Base-by-base conservation (phyloP, 23 tunicate genomes). In the Clavelina lepadiformis region DNA sequence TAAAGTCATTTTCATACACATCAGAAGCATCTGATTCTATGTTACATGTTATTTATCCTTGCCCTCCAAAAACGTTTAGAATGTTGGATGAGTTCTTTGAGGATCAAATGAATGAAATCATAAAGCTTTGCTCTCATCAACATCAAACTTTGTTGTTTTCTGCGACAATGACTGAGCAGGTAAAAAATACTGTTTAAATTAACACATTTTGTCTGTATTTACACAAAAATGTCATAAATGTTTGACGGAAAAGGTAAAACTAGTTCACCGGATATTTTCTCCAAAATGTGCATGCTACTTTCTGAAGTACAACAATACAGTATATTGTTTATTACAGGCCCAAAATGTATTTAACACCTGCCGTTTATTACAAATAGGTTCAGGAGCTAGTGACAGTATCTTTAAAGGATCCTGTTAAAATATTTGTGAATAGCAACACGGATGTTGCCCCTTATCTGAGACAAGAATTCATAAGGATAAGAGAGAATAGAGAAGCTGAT, bases 61-160 rank as follows among this genome's bases (percentile, higher is more conserved):
- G 49, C 15, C 15, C 15, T 41, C 35, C 31, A 5, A 28, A 28
- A 28, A 4, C 50, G 5, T 35, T 46, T 37, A 69, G 98, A 69
- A 91, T 91, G 98, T 52, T 91, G 51, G 98, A 93, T 74, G 98
- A 93, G 35, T 85, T 73, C 68, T 93, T 93, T 34, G 88, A 80
- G 29, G 93, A 79, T 23, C 98, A 93, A 68, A 93, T 93, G 98
- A 93, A 68, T 31, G 98, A 93, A 85, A 89, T 93, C 31, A 77
- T 93, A 32, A 54, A 74, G 28, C 69, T 83, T 7, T 83, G 93
- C 56, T 82, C 98, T n/a, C 63, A 66, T 3, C 81, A 83, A 23
- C 63, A 86, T 20, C 98, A 93, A 68, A 93, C 98, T 2, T 74
- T 93, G 98, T 61, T 93, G 28, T 93, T 93, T 79, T 84, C 94